Evolutionary conservation across 2,113 vertebrate species (phyloP), one percentile per base, ranked within the genome.

Genomic region (Corynorhinus townsendii): DNA sequence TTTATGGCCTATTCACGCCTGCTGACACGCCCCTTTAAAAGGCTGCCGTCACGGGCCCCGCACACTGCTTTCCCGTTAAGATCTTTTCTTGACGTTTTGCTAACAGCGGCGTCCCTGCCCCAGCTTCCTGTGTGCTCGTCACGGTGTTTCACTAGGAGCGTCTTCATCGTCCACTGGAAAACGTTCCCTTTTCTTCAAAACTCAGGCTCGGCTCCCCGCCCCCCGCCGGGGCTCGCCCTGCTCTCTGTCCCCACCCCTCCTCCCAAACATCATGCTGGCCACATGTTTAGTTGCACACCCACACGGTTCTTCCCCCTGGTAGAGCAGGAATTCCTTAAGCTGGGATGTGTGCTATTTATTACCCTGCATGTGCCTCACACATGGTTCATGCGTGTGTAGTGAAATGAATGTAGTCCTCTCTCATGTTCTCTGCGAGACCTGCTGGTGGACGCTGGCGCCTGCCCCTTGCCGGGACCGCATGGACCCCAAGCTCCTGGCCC

Each of bases 401-500:
- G 38, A 83, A 87, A 68, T 33, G 19, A 71, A 82, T 17, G 4
- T 30, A 59, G 14, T 47, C 43, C 54, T 28, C 35, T 43, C 49
- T 80, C 7, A 0, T 38, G 35, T 66, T 92, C 43, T 26, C 35
- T 91, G 64, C 14, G 43, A 66, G 30, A 75, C 30, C 43, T 68
- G 33, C 90, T 35, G 62, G 71, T 19, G 72, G 40, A 90, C 54
- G 38, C 3, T 68, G 49, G 85, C 77, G 66, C 56, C 15, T 11
- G 20, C 45, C 38, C 66, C 83, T 83, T 81, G 66, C 54, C 3
- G 33, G 89, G 87, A 66, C 76, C 35, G 49, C 35, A 20, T 2
- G 20, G 52, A 85, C 83, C 94, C 92, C 73, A 20, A 52, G 89
- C 59, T 96, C 87, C 79, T 80, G 64, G 35, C 45, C 49, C 73